Conservation (phyloP, 2,113 vertebrate genomes). For the Myrmecobius fasciatus region DNA sequence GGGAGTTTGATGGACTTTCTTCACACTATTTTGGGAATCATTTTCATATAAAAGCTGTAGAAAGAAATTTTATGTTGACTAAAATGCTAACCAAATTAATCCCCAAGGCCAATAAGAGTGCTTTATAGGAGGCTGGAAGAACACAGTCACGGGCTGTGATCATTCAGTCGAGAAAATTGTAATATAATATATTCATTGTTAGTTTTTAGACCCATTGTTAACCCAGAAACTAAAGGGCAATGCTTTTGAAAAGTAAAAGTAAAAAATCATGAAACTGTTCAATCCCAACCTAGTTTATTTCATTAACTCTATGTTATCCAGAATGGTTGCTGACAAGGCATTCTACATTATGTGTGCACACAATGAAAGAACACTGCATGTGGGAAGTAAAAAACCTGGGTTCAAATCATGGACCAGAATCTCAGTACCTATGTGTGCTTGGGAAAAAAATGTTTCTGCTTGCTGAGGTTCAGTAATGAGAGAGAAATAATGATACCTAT, state of each 20-base stretch:
- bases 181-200: not conserved
- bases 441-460: not conserved
- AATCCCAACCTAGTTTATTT: not conserved
- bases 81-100: slow-evolving; percentile 6
- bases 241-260: not conserved
- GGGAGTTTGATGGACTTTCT: not conserved
- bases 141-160: not conserved
- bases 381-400: not conserved
- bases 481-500: not conserved
- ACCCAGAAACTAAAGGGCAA: not conserved
- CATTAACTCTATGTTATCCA: not conserved
- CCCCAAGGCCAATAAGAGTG: slow-evolving; percentile 15
- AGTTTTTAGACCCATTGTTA: not conserved
- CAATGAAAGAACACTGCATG: not conserved
- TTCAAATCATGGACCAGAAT: not conserved
- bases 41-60: not conserved
- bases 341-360: not conserved
- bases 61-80: not conserved
- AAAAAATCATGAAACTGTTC: not conserved
- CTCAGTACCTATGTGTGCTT: not conserved
- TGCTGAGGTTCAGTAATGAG: not conserved
- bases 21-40: not conserved
- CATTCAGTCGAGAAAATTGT: not conserved
- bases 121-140: not conserved
- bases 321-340: not conserved